Base-by-base conservation (phyloP, 2,888 invertebrate genomes). In the Callyntrura guangdongensis region DNA sequence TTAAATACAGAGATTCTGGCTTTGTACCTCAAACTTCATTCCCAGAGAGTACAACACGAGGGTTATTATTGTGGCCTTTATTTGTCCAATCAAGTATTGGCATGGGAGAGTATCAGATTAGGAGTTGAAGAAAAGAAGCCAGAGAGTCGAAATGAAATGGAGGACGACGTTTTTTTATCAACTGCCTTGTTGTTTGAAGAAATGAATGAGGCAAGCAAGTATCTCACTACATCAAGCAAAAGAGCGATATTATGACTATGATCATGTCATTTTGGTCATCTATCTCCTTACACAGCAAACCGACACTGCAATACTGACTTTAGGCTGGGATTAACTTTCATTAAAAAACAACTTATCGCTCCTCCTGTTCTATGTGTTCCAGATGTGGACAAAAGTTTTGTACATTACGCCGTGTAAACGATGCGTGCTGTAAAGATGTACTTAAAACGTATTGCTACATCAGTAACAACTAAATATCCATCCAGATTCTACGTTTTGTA, bases 221-320 rank as follows among this genome's bases (percentile, higher is more conserved):
- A 36, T 36, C 36, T 36, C 36, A 36, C 36, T 4, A 36, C 3
- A 36, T 2, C 36, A 36, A 36, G 36, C 6, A 36, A 36, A 36
- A 36, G 36, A 36, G 36, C 2, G 2, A 36, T 36, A 36, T 36
- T 36, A 36, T 74, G 22, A 49, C 72, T 47, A 53, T 53, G 77
- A 14, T n/a, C 77, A 77, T 77, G 77, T 56, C 77, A 56, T 56
- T 77, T 27, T 27, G 77, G 77, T 77, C 56, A 77, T 36, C 36
- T 56, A 53, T 56, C 53, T 17, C 56, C 77, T 77, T 77, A 56
- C 69, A 64, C 11, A 20, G 77, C 49, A 56, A 22, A 25, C 77
- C 56, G 77, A 56, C 77, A 77, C 25, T 22, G 2, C 17, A 36
- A 2, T 53, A 14, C 4, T 11, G 53, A 14, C 4, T 11, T 2